phyloP scores from a whole-genome alignment of 2,113 vertebrate species.

The Furnarius figulus region DNA sequence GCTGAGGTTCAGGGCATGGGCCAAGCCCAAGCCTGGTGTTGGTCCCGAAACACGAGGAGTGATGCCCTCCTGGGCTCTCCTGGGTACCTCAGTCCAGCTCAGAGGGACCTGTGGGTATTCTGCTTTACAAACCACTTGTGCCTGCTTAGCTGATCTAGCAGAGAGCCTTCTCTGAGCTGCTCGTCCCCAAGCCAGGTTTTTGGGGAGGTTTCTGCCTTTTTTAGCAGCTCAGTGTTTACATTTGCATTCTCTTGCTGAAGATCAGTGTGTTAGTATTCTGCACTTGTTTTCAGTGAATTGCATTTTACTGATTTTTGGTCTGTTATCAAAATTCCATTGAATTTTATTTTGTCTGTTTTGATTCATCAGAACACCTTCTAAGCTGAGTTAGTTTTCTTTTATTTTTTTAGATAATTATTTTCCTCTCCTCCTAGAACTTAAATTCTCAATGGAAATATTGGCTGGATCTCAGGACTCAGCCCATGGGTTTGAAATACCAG shows the following conservation, averaged over 20 bases:
- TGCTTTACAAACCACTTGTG: neutral
- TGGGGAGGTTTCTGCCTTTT: neutral
- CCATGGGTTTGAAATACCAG: neutral
- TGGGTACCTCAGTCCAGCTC: neutral
- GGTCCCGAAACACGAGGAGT: accelerated
- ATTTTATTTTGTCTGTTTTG: neutral
- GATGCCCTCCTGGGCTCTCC: accelerated
- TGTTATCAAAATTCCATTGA: neutral
- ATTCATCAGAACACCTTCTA: neutral
- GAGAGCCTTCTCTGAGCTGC: neutral
- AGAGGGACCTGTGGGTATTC: neutral
- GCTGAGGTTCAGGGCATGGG: neutral
- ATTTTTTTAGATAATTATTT: neutral
- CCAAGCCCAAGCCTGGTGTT: neutral
- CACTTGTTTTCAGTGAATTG: neutral
- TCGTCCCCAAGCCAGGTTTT: neutral
- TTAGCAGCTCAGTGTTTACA: neutral
- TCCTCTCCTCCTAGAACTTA: accelerated
- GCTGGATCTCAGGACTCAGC: neutral
- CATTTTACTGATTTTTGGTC: neutral
- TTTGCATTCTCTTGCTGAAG: neutral
- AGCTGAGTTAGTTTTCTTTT: neutral
- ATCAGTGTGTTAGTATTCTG: neutral
- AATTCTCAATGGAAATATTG: neutral
- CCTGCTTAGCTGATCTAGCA: neutral